Conservation (phyloP, 1,140 invertebrate genomes). For the Thaumatotibia leucotreta region DNA sequence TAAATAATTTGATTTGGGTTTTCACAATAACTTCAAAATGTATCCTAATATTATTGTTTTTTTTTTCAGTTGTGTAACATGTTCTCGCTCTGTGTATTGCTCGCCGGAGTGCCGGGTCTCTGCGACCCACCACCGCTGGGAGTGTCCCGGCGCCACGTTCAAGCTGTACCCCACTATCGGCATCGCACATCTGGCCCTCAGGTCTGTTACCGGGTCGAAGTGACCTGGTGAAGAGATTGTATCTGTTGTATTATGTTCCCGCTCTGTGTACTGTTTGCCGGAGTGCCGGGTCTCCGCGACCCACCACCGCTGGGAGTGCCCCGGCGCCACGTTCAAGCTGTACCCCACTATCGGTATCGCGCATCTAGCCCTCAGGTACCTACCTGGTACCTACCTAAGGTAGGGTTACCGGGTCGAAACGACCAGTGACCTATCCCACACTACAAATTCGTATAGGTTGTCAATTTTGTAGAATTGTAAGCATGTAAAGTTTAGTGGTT, state of each 20-base stretch:
- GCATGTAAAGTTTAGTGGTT: no score
- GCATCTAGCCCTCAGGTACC: constrained; percentile 83
- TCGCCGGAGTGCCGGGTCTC: constrained; percentile 77
- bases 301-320: constrained; percentile 88
- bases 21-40: no score
- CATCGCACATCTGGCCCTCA: constrained; percentile 85
- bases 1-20: no score
- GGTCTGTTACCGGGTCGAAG: no score
- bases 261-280: constrained; percentile 81
- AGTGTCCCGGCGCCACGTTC: constrained; percentile 82
- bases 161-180: constrained; percentile 82
- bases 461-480: no score
- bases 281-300: constrained; percentile 78
- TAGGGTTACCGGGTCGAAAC: no score
- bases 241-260: no score
- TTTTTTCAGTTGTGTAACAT: constrained; percentile 79
- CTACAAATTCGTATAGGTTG: no score
- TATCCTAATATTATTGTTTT: no score
- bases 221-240: no score
- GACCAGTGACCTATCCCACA: no score
- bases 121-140: constrained; percentile 84
- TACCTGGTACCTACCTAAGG: background rate
- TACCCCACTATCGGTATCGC: constrained; percentile 85
- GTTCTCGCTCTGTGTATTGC: constrained; percentile 83
- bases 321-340: constrained; percentile 78